Base-by-base conservation (phyloP, 1,140 invertebrate species). In the Nixonia krombeini region DNA sequence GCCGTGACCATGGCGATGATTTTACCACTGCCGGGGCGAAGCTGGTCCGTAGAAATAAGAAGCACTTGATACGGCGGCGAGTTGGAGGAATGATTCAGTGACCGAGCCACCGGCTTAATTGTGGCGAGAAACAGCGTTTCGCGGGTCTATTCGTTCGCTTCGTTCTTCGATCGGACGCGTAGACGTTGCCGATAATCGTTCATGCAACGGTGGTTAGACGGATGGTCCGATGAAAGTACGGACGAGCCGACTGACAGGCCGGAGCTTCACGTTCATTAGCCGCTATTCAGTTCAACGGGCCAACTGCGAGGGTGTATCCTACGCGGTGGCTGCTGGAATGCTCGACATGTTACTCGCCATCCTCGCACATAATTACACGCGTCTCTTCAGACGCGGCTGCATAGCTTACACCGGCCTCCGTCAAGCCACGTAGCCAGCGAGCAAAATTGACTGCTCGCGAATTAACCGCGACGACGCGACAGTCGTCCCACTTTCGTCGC, bases 261-360 rank as follows among this genome's bases (percentile, higher is more conserved):
- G 66, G 71, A 75, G 78, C 79, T 75, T 73, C 72, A 70, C 75
- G 81, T 82, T 83, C 80, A 83, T 83, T 83, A 82, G 79, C 79
- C 69, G 75, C 81, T 83, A 83, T 83, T 83, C 81, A 83, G 75
- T 81, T 79, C 74, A 78, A 76, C 76, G 72, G 78, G 74, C 78
- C 78, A 80, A 80, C 73, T 72, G 72, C 72, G 78, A 81, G 81
- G 81, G 80, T 82, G 79, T 78, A 75, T 79, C 68, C 72, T 71
- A 77, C 79, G 78, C 73, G 71, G 74, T 76, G 70, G 77, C 79
- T 81, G 80, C 73, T 78, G 80, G 79, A 80, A 82, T 82, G 75
- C 74, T 72, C 76, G 75, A 81, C 73, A 77, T 74, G 79, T 79
- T 81, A 75, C 78, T 68, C n/a, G n/a, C 62, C 66, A 61, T 74